Percentiles rank a stretch among this genome's conserved stretches.
Conservation (phyloP, 2,888 invertebrate genomes). For the Pycnomerus fuliginosus region DNA sequence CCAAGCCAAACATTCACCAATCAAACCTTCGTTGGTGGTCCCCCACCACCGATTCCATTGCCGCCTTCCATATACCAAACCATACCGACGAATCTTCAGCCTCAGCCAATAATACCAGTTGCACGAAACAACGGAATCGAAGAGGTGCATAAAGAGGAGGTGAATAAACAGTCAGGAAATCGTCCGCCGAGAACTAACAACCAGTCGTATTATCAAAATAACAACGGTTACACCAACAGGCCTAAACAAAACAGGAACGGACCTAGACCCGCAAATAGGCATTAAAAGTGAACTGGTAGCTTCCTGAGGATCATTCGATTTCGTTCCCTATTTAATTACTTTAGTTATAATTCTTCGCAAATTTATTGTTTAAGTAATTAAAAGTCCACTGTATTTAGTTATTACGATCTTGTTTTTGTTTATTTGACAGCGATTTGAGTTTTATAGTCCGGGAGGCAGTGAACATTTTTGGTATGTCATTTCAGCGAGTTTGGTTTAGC, state of each 20-base stretch:
- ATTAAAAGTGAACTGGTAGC: conserved; percentile 7
- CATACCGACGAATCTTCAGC: conserved; percentile 43
- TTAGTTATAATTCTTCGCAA: conserved; percentile 15
- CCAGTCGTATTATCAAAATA: conserved; percentile 48
- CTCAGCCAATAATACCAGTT: conserved; percentile 31
- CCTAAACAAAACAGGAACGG: conserved; percentile 43
- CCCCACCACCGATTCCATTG: conserved; percentile 59
- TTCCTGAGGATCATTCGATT: conserved; percentile 9
- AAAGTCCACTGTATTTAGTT: conserved; percentile 23
- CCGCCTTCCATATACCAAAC: conserved; percentile 55
- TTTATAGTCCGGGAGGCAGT: no score
- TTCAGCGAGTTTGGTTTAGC: no score
- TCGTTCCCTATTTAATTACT: conserved; percentile 14
- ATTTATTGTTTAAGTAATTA: conserved; percentile 18
- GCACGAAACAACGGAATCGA: conserved; percentile 33
- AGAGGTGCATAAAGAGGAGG: conserved; percentile 48
- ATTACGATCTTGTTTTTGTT: no score
- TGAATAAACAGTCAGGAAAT: conserved; percentile 29
- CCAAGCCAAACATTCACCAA: conserved; percentile 85
- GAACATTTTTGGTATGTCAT: no score
- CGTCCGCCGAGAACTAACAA: conserved; percentile 33
- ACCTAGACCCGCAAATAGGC: conserved; percentile 31
- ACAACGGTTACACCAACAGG: conserved; percentile 45
- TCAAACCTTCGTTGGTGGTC: conserved; percentile 68
- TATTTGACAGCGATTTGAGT: no score